Conservation (phyloP, 2,113 vertebrate genomes). For the Centrocercus urophasianus region DNA sequence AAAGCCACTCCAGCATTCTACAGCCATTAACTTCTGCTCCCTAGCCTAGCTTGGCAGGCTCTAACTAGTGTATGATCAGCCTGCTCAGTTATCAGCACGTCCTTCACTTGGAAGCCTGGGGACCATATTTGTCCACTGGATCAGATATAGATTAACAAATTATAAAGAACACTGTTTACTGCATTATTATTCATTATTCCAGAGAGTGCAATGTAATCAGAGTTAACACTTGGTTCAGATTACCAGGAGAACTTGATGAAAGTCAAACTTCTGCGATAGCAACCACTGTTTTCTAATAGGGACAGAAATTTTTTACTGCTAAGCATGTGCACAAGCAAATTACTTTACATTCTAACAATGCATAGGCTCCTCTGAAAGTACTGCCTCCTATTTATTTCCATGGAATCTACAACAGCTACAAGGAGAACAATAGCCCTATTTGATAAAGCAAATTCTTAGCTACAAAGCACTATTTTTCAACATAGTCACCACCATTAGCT, state of each 20-base stretch:
- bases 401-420: not conserved
- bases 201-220: not conserved
- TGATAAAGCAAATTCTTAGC: not conserved
- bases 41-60: not conserved
- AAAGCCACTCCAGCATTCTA: not conserved
- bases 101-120: not conserved
- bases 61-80: not conserved
- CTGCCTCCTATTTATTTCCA: not conserved
- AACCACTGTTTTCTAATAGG: not conserved
- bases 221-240: not conserved
- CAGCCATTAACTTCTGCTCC: rapidly evolving
- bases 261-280: not conserved
- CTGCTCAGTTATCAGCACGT: not conserved
- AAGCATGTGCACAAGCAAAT: not conserved
- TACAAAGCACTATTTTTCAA: not conserved
- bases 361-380: not conserved
- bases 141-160: not conserved
- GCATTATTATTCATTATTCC: not conserved
- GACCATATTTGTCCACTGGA: not conserved
- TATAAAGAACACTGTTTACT: not conserved
- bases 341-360: not conserved
- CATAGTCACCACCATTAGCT: not conserved
- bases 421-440: not conserved
- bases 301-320: not conserved
- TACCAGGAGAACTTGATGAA: not conserved